phyloP scores from a whole-genome alignment of 2,797 vertebrate species.

The Oryzias dopingdopingensis region DNA sequence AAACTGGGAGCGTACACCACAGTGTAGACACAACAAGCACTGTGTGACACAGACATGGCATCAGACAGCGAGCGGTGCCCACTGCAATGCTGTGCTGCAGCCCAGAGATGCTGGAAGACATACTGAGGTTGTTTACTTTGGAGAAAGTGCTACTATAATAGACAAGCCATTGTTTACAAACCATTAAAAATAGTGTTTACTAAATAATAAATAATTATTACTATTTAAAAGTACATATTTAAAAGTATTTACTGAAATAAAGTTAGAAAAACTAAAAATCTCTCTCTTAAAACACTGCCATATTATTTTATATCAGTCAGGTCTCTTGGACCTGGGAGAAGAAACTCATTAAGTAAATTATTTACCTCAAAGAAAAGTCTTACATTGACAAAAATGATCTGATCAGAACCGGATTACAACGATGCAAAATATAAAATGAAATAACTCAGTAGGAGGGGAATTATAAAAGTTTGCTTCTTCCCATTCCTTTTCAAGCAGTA shows the following conservation, averaged over 20 bases:
- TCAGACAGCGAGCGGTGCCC: conserved; percentile 8
- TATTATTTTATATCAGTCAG: too few species aligned
- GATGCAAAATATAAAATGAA: background rate
- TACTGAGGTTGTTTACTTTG: conserved; percentile 9
- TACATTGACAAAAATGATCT: too few species aligned
- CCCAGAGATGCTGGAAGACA: background rate
- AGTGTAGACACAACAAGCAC: conserved; percentile 53
- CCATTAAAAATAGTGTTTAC: background rate
- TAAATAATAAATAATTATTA: too few species aligned
- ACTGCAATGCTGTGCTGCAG: conserved; percentile 14
- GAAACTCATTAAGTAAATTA: too few species aligned
- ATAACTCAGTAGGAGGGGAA: background rate
- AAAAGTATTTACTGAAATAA: background rate
- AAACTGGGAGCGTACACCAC: conserved; percentile 36
- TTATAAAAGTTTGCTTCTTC: too few species aligned
- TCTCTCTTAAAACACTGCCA: background rate
- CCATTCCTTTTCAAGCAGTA: too few species aligned
- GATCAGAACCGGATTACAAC: too few species aligned
- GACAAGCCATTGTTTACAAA: background rate
- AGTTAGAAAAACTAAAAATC: background rate
- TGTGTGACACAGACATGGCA: conserved; percentile 14
- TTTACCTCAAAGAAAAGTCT: too few species aligned
- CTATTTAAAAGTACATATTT: background rate
- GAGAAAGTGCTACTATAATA: background rate
- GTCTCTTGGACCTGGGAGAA: too few species aligned